Percentiles rank a stretch among this genome's conserved stretches.
phyloP scores from a whole-genome alignment of 2,113 vertebrate species.

The Siniperca chuatsi region DNA sequence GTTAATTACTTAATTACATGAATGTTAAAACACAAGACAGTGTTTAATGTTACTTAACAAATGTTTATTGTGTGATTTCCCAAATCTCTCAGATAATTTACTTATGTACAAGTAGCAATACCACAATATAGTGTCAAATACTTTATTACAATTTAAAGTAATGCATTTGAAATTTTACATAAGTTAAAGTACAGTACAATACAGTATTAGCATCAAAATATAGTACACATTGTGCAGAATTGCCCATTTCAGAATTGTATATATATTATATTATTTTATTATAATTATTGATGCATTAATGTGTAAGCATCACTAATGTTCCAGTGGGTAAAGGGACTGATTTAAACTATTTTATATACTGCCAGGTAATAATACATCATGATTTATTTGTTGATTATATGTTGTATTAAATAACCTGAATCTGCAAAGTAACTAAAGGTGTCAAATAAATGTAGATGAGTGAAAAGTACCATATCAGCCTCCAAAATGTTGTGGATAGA shows the following conservation, averaged over 20 bases:
- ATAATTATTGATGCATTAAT: neutral
- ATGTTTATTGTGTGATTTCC: too few species aligned
- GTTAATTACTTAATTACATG: neutral
- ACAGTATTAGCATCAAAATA: neutral
- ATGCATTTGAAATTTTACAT: neutral
- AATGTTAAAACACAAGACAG: neutral
- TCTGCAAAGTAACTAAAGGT: neutral
- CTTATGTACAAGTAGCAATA: too few species aligned
- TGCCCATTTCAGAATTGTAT: too few species aligned
- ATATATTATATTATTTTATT: neutral
- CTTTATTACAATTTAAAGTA: neutral
- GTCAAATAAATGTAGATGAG: neutral
- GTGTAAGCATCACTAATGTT: neutral
- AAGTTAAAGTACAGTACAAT: neutral
- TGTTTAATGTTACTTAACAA: neutral
- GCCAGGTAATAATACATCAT: too few species aligned
- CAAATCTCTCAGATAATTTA: too few species aligned
- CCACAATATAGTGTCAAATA: too few species aligned
- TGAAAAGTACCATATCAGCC: too few species aligned
- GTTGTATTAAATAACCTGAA: neutral
- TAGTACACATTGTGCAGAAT: neutral
- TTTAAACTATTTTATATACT: too few species aligned
- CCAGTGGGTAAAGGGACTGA: neutral
- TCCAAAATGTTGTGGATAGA: neutral
- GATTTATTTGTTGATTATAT: too few species aligned